Evolutionary conservation across 2,113 vertebrate species (phyloP).

Genomic region (Maccullochella peelii): DNA sequence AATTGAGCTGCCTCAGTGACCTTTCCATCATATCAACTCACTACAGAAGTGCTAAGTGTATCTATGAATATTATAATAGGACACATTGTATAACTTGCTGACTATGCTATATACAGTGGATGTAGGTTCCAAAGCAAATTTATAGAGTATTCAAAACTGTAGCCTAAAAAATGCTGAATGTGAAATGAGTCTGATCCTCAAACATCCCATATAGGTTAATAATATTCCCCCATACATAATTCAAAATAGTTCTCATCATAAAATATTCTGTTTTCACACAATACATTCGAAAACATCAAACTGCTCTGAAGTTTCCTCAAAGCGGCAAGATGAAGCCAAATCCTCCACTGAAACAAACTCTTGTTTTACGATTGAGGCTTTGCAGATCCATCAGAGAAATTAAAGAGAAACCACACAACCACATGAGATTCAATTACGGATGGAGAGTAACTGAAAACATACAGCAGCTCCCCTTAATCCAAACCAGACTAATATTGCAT

Average conservation of each 20-base stretch:
- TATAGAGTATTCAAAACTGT: slow-evolving; percentile 26
- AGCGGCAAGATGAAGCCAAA: slow-evolving; percentile 1
- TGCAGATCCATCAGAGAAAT: neutral
- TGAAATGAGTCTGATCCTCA: slow-evolving; percentile 46
- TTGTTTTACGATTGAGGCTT: neutral
- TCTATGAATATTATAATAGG: slow-evolving; percentile 37
- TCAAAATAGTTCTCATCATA: slow-evolving; percentile 61
- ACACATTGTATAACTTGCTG: slow-evolving; percentile 10
- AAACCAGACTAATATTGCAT: neutral
- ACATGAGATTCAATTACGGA: neutral
- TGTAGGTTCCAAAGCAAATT: slow-evolving; percentile 37
- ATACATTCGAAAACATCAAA: slow-evolving; percentile 52
- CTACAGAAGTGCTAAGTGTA: neutral
- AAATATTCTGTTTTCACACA: slow-evolving; percentile 72
- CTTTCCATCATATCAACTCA: neutral
- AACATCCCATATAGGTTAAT: slow-evolving; percentile 74
- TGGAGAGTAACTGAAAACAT: neutral
- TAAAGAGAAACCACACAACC: neutral
- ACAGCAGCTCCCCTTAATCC: neutral
- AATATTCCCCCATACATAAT: slow-evolving; percentile 75
- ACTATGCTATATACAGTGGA: neutral
- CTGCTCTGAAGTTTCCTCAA: slow-evolving; percentile 26
- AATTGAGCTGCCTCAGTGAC: slow-evolving; percentile 5
- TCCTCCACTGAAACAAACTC: neutral
- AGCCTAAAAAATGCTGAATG: slow-evolving; percentile 52